A percentile compares a stretch with the other conserved stretches of the same genome.
Evolutionary conservation across 2,113 vertebrate species (phyloP).

Genomic region (Tenebrosternarchus preto): DNA sequence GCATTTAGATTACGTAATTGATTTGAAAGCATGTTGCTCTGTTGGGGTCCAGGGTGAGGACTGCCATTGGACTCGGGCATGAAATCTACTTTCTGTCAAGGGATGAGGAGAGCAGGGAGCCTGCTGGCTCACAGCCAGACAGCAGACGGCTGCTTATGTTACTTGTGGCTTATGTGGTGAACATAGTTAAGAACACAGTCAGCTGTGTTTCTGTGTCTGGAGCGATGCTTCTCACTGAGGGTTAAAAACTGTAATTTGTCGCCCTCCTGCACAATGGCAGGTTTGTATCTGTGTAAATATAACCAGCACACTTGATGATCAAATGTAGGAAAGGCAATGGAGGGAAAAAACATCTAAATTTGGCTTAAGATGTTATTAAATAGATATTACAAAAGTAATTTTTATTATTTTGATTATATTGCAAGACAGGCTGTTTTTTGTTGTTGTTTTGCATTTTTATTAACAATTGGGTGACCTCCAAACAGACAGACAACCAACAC

Average conservation of each 20-base stretch:
- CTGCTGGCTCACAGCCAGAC: conserved; percentile 42
- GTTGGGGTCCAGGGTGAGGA: conserved; percentile 56
- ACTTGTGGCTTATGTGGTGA: not conserved
- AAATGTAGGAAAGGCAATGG: not conserved
- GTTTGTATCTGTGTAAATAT: conserved; percentile 19
- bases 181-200: not conserved
- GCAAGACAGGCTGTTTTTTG: not conserved
- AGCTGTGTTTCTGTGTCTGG: not conserved
- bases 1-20: conserved; percentile 66
- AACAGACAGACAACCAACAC: too few relatives aligned
- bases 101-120: conserved; percentile 56
- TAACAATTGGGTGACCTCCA: not conserved
- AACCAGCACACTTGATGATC: not conserved
- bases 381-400: not conserved
- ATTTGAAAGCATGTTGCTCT: conserved; percentile 58
- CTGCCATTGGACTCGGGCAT: conserved; percentile 61
- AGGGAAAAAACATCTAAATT: not conserved
- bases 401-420: not conserved
- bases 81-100: conserved; percentile 66
- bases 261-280: not conserved
- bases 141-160: conserved; percentile 13
- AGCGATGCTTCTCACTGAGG: not conserved
- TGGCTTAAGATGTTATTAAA: too few relatives aligned
- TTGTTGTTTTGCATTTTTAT: not conserved
- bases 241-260: conserved; percentile 1